Evolutionary conservation across 1,140 invertebrate species (phyloP).

Genomic region (Monomorium pharaonis): DNA sequence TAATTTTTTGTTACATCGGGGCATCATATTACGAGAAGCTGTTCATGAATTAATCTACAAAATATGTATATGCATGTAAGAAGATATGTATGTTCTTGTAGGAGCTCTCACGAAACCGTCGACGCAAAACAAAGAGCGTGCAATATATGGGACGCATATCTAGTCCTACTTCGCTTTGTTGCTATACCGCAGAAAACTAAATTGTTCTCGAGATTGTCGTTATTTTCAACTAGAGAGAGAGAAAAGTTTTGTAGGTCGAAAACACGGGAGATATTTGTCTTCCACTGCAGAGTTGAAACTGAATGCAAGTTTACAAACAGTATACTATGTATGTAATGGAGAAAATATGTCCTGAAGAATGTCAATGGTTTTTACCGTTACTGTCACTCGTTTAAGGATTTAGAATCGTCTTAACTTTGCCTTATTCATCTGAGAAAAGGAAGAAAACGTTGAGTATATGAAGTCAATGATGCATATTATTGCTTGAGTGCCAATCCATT

Average conservation of each 20-base stretch:
- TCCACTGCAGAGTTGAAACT: neutral
- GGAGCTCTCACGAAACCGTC: neutral
- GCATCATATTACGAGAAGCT: neutral
- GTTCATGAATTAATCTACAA: neutral
- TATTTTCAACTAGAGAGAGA: slow-evolving; percentile 20
- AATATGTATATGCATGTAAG: too few species aligned
- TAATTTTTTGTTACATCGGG: neutral
- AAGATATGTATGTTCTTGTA: too few species aligned
- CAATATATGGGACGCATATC: neutral
- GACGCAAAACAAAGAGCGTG: neutral
- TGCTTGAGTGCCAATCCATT: neutral
- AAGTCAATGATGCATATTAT: neutral
- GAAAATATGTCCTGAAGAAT: neutral
- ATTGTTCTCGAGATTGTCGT: slow-evolving; percentile 41
- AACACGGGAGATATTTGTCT: slow-evolving; percentile 13
- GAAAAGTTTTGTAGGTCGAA: slow-evolving; percentile 19
- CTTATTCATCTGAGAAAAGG: neutral
- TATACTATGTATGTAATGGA: too few species aligned
- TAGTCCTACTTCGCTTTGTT: slow-evolving; percentile 4
- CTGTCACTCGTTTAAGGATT: neutral
- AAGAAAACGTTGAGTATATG: neutral
- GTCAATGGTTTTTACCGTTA: neutral
- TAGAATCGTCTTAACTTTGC: neutral
- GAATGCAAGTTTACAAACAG: slow-evolving; percentile 11
- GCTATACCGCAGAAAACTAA: slow-evolving; percentile 4